Base-by-base conservation (phyloP, 2,888 invertebrate genomes). In the Cryptocheilus praepositus region DNA sequence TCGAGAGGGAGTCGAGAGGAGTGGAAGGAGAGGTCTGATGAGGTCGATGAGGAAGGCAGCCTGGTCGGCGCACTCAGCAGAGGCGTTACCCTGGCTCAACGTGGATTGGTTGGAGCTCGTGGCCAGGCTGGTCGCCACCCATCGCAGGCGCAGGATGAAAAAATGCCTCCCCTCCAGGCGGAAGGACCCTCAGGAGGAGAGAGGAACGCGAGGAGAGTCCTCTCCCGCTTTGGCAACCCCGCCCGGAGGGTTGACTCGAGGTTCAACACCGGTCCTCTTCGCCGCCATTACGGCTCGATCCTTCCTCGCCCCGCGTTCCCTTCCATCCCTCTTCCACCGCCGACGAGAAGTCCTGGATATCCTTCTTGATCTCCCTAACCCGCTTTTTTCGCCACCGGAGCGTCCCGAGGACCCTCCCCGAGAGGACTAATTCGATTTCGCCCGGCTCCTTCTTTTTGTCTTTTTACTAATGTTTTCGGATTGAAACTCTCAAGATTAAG, bases 131-230 rank as follows among this genome's bases (percentile, higher is more conserved):
- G 83, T 83, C 78, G 71, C 80, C 85, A 82, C 85, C 85, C 84
- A 85, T 77, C 83, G 83, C 83, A 84, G 82, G 82, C 85, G 85
- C 85, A 76, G 78, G 64, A 68, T 70, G 67, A 73, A 80, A 80
- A 78, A 59, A 8, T 56, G 59, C 55, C 52, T 74, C 72, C 76
- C 71, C 64, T 70, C 69, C 28, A 21, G 21, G 25, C 60, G 58
- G 59, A 64, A 69, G 66, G 71, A 80, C 77, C 79, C 78, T 74
- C 69, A 65, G 67, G 51, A 63, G 49, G 71, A 69, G 61, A 68
- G 69, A 70, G 74, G 67, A 70, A 69, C 68, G 61, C 52, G 63
- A 66, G 52, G 67, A 49, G 71, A 69, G 61, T 68, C 70, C 67
- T 67, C 62, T 62, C 67, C 52, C 49, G 60, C 63, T 60, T 52